A percentile compares a stretch with the other conserved stretches of the same genome.
Conservation (phyloP, 2,888 invertebrate genomes). For the Apamea epomidion region DNA sequence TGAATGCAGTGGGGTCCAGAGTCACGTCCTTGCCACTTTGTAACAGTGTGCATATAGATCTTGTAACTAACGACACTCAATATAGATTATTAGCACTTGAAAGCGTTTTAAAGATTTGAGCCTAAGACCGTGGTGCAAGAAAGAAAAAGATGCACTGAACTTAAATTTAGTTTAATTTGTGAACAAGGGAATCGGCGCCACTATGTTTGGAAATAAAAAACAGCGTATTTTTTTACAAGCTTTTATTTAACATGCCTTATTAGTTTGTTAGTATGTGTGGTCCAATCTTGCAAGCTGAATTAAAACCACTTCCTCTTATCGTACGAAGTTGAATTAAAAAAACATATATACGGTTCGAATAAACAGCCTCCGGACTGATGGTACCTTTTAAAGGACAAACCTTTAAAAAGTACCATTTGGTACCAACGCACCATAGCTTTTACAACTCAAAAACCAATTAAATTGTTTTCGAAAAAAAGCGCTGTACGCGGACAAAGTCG, state of each 20-base stretch:
- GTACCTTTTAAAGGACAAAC: neutral
- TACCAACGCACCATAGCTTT: neutral
- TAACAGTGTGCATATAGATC: neutral
- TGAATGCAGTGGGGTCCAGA: too few relatives aligned
- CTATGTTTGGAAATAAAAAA: neutral
- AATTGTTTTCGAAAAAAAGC: conserved; percentile 2
- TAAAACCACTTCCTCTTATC: too few relatives aligned
- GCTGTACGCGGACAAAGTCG: neutral
- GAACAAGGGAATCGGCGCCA: too few relatives aligned
- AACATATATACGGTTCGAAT: neutral
- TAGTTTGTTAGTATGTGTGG: too few relatives aligned
- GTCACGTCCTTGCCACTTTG: too few relatives aligned
- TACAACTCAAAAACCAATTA: conserved; percentile 29
- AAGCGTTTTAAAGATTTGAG: neutral
- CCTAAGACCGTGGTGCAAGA: neutral
- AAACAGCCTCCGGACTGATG: neutral
- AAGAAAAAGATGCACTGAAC: too few relatives aligned
- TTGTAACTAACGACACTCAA: neutral
- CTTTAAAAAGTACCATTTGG: neutral
- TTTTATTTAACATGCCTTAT: too few relatives aligned
- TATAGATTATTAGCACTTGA: neutral
- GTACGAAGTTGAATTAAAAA: too few relatives aligned
- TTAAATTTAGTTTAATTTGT: too few relatives aligned
- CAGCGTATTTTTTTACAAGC: neutral
- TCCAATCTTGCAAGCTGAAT: too few relatives aligned